phyloP scores from a whole-genome alignment of 2,888 invertebrate genomes.

The Fissipunctia ypsillon region DNA sequence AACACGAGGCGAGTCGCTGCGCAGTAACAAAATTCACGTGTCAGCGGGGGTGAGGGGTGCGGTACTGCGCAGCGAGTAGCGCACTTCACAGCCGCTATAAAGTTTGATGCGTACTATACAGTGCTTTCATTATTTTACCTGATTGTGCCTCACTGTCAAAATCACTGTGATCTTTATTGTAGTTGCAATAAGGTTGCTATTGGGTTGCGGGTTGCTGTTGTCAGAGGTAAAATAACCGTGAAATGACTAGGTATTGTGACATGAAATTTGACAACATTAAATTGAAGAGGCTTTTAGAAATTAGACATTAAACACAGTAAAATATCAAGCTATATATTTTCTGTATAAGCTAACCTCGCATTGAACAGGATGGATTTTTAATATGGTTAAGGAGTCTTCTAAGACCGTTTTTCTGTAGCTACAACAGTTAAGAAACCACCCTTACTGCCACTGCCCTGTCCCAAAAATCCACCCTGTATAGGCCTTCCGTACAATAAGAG shows the following conservation, averaged over 20 bases:
- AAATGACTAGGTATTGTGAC: not conserved
- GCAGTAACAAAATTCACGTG: too few species aligned
- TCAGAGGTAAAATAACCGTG: not conserved
- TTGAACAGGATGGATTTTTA: too few species aligned
- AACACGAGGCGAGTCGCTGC: too few species aligned
- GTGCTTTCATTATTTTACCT: too few species aligned
- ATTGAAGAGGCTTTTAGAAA: constrained; percentile 3
- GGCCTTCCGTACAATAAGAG: not conserved
- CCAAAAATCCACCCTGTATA: not conserved
- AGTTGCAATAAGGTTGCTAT: not conserved
- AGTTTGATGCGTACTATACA: too few species aligned
- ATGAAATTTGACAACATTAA: not conserved
- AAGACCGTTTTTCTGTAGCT: not conserved
- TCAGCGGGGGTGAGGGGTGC: too few species aligned
- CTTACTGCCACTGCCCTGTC: not conserved
- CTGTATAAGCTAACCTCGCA: too few species aligned
- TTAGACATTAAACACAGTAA: not conserved
- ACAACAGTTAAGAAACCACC: not conserved
- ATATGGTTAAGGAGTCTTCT: too few species aligned
- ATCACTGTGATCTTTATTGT: not conserved
- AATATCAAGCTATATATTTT: too few species aligned
- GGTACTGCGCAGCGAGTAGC: too few species aligned
- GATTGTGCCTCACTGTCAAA: too few species aligned
- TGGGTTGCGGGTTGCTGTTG: not conserved
- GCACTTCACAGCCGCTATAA: too few species aligned